Base-by-base conservation (phyloP, 2,113 vertebrate species). In the Trinectes maculatus region DNA sequence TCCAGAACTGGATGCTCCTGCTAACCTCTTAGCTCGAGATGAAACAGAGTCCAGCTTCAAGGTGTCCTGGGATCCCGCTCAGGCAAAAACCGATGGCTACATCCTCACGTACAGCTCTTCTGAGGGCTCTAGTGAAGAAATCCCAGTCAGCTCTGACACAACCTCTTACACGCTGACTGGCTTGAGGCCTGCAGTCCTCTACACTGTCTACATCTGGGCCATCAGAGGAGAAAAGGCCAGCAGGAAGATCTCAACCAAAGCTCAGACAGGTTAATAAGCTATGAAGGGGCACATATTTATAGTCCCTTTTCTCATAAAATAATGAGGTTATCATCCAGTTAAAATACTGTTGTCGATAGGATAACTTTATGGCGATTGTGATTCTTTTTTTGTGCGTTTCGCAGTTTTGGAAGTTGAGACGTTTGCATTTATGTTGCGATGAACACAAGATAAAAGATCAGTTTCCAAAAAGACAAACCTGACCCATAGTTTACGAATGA, bases 141-240 rank as follows among this genome's bases (percentile, higher is more conserved):
- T 92, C 19, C 68, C 67, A 0, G 79, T 94, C 18, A 83, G 63
- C 19, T 84, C 91, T 73, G 91, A 92, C 28, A 90, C 79, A 64
- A 79, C 25, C 21, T 81, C 53, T 37, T 66, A 91, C 3, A 72
- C 42, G 37, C 82, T 94, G 71, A 85, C 63, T 10, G 82, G 70
- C 44, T 86, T 96, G 76, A 92, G 75, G 63, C 93, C 94, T 3
- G 93, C 91, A 1, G 58, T 91, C 71, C 79, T 94, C 71, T 94
- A 95, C 71, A 72, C 54, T 12, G 84, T 94, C 9, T 22, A 88
- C 3, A 49, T 94, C 60, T 94, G 93, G 92, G 91, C 94, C 42
- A 34, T 92, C 84, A 94, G 91, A 61, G 92, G 89, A 42, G 60
- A 33, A 64, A 91, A 83, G 59, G 48, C 74, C 59, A 94, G 91